phyloP scores from a whole-genome alignment of 92 coral and sea anemone species.

The Epizoanthus illoricatus region DNA sequence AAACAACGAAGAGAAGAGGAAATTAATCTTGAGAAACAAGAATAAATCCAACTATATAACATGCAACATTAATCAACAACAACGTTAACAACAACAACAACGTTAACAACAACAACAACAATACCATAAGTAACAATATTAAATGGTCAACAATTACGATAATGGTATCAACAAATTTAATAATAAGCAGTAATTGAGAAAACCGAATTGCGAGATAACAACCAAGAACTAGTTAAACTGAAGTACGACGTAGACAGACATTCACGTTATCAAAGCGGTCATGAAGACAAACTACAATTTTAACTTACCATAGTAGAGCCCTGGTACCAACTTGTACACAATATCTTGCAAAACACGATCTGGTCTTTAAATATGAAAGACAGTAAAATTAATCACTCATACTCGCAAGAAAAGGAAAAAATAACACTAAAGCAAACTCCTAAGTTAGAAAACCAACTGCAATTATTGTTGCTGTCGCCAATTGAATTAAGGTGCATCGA shows the following conservation, averaged over 20 bases:
- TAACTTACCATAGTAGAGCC: constrained; percentile 63
- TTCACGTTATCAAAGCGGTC: too few relatives aligned
- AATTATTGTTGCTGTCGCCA: neutral
- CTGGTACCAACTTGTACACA: constrained; percentile 79
- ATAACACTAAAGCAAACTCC: neutral
- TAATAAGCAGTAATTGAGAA: neutral
- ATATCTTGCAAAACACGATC: constrained; percentile 80
- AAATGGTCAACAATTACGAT: neutral
- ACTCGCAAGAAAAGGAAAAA: neutral
- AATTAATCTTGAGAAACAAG: neutral
- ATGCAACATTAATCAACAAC: too few relatives aligned
- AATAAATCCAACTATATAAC: neutral
- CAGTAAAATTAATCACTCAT: too few relatives aligned
- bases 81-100: too few relatives aligned
- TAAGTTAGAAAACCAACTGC: too few relatives aligned
- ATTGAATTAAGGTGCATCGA: neutral
- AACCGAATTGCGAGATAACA: neutral
- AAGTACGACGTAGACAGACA: neutral
- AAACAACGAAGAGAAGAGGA: neutral
- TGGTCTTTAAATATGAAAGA: constrained; percentile 45
- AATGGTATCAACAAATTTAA: neutral
- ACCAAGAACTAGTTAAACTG: neutral
- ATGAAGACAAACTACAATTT: too few relatives aligned
- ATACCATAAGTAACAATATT: neutral
- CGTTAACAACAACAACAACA: neutral